Conservation (phyloP, 2,113 vertebrate genomes). For the Nothoprocta pentlandii region DNA sequence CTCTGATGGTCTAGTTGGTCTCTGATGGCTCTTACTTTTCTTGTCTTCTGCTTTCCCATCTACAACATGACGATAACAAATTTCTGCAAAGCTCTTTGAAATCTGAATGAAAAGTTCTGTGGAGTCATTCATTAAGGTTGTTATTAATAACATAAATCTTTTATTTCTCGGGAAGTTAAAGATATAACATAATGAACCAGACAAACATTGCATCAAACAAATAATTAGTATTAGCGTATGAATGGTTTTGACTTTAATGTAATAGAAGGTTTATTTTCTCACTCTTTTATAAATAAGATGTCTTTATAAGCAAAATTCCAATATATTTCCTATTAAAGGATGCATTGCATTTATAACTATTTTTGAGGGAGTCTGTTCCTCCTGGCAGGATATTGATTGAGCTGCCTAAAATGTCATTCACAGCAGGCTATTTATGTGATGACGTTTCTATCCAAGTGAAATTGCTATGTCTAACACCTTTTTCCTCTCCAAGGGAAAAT, state of each 20-base stretch:
- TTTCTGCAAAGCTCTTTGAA: neutral
- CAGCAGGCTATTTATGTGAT: neutral
- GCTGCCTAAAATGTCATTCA: conserved; percentile 6
- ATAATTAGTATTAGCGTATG: neutral
- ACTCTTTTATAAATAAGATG: neutral
- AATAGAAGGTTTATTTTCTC: neutral
- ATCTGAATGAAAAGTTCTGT: neutral
- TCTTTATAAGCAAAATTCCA: neutral
- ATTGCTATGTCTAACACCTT: conserved; percentile 46
- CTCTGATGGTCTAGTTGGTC: neutral
- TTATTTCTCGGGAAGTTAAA: neutral
- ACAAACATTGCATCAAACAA: neutral
- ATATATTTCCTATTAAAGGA: neutral
- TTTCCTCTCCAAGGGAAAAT: conserved; percentile 25
- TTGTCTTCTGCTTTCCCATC: neutral
- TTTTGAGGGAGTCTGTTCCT: neutral
- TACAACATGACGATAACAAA: neutral
- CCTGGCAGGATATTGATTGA: conserved; percentile 16
- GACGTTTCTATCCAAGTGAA: conserved; percentile 22
- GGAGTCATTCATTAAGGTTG: neutral
- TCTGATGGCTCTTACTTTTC: neutral
- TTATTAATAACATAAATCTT: neutral
- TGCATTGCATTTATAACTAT: neutral
- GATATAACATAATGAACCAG: neutral
- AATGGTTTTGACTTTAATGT: neutral